A percentile compares a stretch with the other conserved stretches of the same genome.
These are phyloP conservation scores for Bradypus variegatus DNA, from an alignment of 2,797 vertebrate species.

Conservation along the genomic window DNA sequence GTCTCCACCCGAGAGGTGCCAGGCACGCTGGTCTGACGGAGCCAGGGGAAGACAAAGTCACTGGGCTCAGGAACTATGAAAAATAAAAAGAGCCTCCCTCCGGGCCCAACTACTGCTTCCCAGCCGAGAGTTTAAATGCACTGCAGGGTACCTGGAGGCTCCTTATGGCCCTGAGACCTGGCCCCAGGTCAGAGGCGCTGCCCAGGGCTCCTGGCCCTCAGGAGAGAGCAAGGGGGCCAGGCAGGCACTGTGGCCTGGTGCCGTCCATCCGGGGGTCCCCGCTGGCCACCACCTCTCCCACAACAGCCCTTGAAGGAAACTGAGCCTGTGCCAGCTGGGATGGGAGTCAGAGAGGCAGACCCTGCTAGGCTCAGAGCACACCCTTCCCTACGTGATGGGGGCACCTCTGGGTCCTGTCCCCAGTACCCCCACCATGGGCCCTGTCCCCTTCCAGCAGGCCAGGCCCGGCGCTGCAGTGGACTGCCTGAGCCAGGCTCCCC, in stretches of 20 bases:
- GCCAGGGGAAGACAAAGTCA: background rate
- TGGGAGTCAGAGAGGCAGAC: background rate
- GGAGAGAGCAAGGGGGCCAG: fast-evolving
- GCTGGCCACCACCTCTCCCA: background rate
- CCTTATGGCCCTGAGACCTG: background rate
- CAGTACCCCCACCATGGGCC: too few relatives aligned
- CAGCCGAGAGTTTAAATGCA: background rate
- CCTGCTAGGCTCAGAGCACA: background rate
- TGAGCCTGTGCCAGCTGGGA: background rate
- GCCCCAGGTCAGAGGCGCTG: background rate
- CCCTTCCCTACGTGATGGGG: too few relatives aligned
- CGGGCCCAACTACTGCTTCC: background rate
- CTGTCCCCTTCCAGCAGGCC: background rate
- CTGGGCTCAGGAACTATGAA: background rate
- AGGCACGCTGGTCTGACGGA: background rate
- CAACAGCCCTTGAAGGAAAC: background rate
- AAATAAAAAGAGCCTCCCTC: background rate
- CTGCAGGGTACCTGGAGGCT: background rate
- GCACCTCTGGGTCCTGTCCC: background rate
- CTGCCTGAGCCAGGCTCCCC: background rate
- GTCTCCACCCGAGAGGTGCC: slow-evolving; percentile 16
- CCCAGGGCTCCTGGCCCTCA: background rate
- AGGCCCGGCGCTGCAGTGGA: background rate
- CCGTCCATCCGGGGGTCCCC: background rate
- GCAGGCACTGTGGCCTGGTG: too few relatives aligned